A percentile compares a stretch with the other conserved stretches of the same genome.
These are phyloP conservation scores for Octomys mimax DNA, from an alignment of 2,797 vertebrate genomes.

Conservation along the genomic window DNA sequence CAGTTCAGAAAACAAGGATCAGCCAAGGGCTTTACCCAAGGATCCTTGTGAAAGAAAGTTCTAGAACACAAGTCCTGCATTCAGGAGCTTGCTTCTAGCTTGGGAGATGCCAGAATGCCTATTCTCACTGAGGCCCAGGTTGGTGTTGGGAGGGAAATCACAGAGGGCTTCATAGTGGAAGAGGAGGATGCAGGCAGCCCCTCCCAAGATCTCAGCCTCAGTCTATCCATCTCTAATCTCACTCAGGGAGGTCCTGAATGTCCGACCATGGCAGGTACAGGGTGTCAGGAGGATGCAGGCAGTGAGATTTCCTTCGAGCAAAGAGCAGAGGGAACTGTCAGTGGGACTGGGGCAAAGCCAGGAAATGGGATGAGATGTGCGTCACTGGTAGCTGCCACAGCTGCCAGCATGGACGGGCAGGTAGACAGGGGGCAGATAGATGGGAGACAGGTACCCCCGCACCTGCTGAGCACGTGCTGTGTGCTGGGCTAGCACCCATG, in stretches of 20 bases:
- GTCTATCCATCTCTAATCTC: neutral
- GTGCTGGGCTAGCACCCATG: neutral
- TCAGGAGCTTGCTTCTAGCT: neutral
- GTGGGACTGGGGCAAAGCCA: neutral
- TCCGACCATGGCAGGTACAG: neutral
- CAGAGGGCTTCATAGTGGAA: slow-evolving; percentile 21
- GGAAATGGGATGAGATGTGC: slow-evolving; percentile 43
- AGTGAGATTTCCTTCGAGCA: slow-evolving; percentile 50
- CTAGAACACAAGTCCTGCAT: neutral
- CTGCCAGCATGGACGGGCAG: neutral
- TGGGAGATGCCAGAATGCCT: neutral
- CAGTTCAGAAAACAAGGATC: neutral
- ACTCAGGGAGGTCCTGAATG: neutral
- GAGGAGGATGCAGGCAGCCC: neutral
- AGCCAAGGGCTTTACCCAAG: neutral
- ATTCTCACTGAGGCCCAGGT: neutral
- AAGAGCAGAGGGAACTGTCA: neutral
- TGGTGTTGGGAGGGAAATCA: neutral
- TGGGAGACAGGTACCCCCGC: neutral
- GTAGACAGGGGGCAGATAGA: too few relatives aligned
- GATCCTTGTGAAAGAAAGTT: neutral
- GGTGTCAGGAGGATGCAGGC: neutral
- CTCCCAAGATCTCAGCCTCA: neutral
- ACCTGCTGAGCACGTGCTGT: neutral
- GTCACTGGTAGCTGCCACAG: neutral